Evolutionary conservation across 2,888 invertebrate genomes (phyloP).

Genomic region (Dicycla oo): DNA sequence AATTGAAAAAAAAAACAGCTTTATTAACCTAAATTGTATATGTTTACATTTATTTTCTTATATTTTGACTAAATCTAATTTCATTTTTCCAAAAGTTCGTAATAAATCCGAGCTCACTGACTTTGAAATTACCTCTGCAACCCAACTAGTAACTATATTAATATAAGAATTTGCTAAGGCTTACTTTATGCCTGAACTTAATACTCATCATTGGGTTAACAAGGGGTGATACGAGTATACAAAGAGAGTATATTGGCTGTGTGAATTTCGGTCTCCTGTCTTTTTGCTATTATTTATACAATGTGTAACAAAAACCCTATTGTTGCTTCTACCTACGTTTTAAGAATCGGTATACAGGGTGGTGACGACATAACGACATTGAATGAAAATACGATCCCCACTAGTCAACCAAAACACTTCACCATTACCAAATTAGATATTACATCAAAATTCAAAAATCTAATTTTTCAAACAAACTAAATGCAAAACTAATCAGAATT

Average conservation of each 20-base stretch:
- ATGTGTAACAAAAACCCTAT: too few relatives aligned
- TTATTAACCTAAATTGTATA: not conserved
- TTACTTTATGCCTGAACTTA: not conserved
- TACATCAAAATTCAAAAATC: too few relatives aligned
- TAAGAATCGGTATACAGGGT: too few relatives aligned
- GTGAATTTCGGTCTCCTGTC: not conserved
- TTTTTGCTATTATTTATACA: not conserved
- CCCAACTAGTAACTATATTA: not conserved
- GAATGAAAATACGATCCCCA: too few relatives aligned
- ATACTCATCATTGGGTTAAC: not conserved
- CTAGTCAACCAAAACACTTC: too few relatives aligned
- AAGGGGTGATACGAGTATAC: not conserved
- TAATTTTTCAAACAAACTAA: too few relatives aligned
- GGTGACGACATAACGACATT: too few relatives aligned
- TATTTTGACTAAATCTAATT: not conserved
- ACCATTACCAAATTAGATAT: too few relatives aligned
- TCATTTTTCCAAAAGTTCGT: not conserved
- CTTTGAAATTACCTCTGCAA: not conserved
- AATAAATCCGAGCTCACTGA: not conserved
- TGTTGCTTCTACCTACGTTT: too few relatives aligned
- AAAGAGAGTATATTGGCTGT: not conserved
- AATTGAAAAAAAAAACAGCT: too few relatives aligned
- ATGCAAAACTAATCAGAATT: too few relatives aligned
- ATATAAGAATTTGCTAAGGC: not conserved
- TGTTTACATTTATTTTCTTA: not conserved